Evolutionary conservation across 2,888 invertebrate genomes (phyloP), one percentile per base, ranked within the genome.

Genomic region (Melolontha melolontha): DNA sequence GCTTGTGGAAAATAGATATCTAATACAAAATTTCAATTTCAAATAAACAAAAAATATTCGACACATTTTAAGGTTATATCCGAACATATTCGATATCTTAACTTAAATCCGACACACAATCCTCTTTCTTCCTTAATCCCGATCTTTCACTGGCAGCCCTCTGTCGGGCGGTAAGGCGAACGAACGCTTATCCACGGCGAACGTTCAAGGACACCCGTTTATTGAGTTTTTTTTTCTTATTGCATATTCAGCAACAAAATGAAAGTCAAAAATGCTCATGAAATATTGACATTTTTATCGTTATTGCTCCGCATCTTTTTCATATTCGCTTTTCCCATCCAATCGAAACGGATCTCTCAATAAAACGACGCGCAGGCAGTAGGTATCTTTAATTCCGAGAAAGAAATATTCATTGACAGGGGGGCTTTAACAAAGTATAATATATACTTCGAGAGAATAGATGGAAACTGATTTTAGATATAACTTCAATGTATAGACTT

Each of bases 221-320:
- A 59, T 59, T 44, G 59, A 59, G 59, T 47, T 59, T 47, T 57
- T 59, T 57, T 44, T 47, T 59, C 59, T 59, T 59, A 59, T 59
- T 59, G 59, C 59, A 59, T 59, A 59, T 59, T 59, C 59, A 59
- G 44, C 59, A 44, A 44, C 47, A 59, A 59, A 59, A 59, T 59
- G 59, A 59, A 59, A 59, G 59, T 59, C 59, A 59, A 59, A 59
- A 59, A 59, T 44, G 34, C 59, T 59, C 47, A 59, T 59, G 59
- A 59, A 59, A 59, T 59, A 59, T 59, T 59, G 59, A 59, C 59
- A 34, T 59, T 59, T 59, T 59, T 59, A 59, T 59, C 59, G 59
- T 59, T 59, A 59, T 59, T 59, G 34, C 59, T 27, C 10, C 47
- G 59, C 29, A 42, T 57, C 57, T 57, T 17, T 57, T 57, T 57